These are phyloP conservation scores for Trinectes maculatus DNA, from an alignment of 2,113 vertebrate species.

Conservation along the genomic window DNA sequence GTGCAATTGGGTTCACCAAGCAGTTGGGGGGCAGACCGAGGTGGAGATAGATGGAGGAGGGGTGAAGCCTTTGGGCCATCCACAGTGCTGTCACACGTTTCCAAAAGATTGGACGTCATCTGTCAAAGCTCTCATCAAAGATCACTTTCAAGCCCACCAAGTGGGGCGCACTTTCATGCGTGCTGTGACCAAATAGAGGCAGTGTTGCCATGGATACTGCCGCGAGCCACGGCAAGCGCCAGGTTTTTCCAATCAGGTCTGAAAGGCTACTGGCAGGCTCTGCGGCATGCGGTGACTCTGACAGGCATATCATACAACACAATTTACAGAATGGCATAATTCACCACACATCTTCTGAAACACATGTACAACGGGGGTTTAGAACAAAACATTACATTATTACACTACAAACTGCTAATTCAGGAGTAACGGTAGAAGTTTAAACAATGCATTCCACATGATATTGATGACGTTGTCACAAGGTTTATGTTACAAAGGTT, in stretches of 20 bases:
- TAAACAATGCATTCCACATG: slow-evolving; percentile 40
- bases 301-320: slow-evolving; percentile 63
- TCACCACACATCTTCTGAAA: slow-evolving; percentile 46
- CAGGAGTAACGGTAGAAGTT: slow-evolving; percentile 23
- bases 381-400: slow-evolving; percentile 56
- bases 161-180: slow-evolving; percentile 58
- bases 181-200: slow-evolving; percentile 71
- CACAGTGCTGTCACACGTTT: slow-evolving; percentile 29
- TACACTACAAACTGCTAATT: slow-evolving; percentile 44
- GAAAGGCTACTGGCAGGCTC: slow-evolving; percentile 48
- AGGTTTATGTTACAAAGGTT: slow-evolving; percentile 34
- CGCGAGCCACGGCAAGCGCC: slow-evolving; percentile 26
- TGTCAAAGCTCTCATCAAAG: slow-evolving; percentile 76
- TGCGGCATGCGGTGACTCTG: slow-evolving; percentile 58
- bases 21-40: slow-evolving; percentile 70
- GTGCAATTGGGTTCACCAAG: slow-evolving; percentile 76
- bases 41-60: slow-evolving; percentile 22
- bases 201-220: slow-evolving; percentile 59
- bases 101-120: slow-evolving; percentile 69
- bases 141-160: slow-evolving; percentile 56
- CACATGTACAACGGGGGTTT: slow-evolving; percentile 37
- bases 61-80: slow-evolving; percentile 49
- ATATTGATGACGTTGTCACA: slow-evolving; percentile 23
- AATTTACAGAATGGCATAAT: slow-evolving; percentile 59
- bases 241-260: slow-evolving; percentile 74